These are phyloP conservation scores for Intellagama lesueurii DNA, from an alignment of 2,797 vertebrate genomes.

Conservation along the genomic window DNA sequence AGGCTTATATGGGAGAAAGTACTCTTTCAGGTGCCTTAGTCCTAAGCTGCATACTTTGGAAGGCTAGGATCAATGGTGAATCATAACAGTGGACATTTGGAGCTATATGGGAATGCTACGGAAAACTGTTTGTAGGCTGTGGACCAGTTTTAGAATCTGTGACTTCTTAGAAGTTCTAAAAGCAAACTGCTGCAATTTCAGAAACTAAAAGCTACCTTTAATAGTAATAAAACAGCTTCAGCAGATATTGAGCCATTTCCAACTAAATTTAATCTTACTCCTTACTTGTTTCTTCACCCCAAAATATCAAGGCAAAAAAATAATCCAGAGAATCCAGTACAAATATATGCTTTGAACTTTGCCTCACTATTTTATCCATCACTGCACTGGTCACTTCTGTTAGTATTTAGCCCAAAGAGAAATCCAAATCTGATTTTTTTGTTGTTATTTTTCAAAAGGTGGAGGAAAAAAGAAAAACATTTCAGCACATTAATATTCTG, in stretches of 20 bases:
- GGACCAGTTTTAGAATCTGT: not conserved
- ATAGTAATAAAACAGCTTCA: not conserved
- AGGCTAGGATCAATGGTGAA: not conserved
- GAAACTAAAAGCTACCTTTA: not conserved
- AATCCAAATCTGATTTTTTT: conserved; percentile 71
- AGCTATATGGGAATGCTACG: not conserved
- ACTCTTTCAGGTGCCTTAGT: not conserved
- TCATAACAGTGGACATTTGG: not conserved
- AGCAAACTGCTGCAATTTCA: not conserved
- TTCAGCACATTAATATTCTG: conserved; percentile 74
- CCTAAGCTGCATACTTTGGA: not conserved
- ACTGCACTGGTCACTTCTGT: conserved; percentile 76
- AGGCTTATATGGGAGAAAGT: not conserved
- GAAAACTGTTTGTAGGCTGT: too few relatives aligned
- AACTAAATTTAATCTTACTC: not conserved
- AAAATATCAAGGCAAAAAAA: conserved; percentile 59
- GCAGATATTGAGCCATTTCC: not conserved
- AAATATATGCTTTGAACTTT: conserved; percentile 68
- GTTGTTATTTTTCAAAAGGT: conserved; percentile 45
- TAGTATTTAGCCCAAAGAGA: conserved; percentile 77
- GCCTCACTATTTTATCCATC: conserved; percentile 73
- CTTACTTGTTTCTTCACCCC: too few relatives aligned
- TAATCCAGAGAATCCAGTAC: conserved; percentile 64
- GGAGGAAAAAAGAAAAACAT: conserved; percentile 76
- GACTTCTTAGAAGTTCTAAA: not conserved